These are phyloP conservation scores for Myotis findleyi DNA, from an alignment of 2,797 vertebrate species.

Conservation along the genomic window DNA sequence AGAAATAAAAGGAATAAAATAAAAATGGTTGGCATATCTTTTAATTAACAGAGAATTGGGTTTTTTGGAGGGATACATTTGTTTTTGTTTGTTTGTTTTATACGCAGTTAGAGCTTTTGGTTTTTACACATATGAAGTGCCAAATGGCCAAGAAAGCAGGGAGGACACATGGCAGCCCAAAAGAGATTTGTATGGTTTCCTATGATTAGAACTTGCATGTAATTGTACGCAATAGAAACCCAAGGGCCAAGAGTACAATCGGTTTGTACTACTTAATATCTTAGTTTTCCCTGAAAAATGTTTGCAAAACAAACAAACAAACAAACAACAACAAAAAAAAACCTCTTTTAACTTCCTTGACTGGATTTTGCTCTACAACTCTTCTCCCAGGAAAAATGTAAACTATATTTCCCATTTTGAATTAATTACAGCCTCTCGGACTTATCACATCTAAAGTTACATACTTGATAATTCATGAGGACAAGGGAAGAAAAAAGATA, in stretches of 20 bases:
- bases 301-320: neutral
- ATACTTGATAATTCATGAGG: neutral
- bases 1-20: constrained; percentile 26
- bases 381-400: neutral
- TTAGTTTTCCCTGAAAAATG: constrained; percentile 6
- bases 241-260: neutral
- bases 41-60: neutral
- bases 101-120: neutral
- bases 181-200: neutral
- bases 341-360: neutral
- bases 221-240: constrained; percentile 28
- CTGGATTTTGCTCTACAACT: neutral
- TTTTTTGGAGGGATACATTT: neutral
- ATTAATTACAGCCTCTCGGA: neutral
- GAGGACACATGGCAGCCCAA: neutral
- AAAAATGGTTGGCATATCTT: neutral
- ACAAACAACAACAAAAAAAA: neutral
- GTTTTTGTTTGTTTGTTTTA: neutral
- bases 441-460: neutral
- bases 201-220: constrained; percentile 32
- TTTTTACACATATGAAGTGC: neutral
- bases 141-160: neutral
- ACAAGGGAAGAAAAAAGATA: neutral
- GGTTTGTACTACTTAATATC: neutral
- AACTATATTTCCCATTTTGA: constrained; percentile 1